Evolutionary conservation across 2,888 invertebrate species (phyloP).

Genomic region (Melinaea menophilus): DNA sequence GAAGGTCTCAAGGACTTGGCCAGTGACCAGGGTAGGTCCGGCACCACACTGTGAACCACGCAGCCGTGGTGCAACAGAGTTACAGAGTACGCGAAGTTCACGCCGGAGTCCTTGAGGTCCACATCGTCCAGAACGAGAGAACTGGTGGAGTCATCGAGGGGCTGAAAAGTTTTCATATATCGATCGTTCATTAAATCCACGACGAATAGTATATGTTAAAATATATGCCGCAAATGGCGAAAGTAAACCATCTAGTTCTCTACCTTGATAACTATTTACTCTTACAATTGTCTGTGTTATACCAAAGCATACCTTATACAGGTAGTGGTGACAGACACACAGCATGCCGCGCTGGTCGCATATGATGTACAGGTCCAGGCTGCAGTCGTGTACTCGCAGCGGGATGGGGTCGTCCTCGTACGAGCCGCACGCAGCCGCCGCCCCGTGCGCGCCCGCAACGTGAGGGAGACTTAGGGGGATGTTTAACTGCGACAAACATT

Average conservation of each 20-base stretch:
- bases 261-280: too few relatives aligned
- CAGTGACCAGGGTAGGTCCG: constrained; percentile 87
- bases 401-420: constrained; percentile 91
- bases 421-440: constrained; percentile 79
- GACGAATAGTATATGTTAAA: too few relatives aligned
- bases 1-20: constrained; percentile 87
- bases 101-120: constrained; percentile 80
- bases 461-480: constrained; percentile 90
- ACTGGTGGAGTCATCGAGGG: constrained; percentile 77
- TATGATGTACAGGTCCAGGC: constrained; percentile 87
- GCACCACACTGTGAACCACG: constrained; percentile 89
- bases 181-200: too few relatives aligned
- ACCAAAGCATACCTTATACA: constrained; percentile 81
- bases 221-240: too few relatives aligned
- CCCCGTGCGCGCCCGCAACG: constrained; percentile 70
- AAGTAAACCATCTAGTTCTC: too few relatives aligned
- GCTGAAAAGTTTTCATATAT: constrained; percentile 49
- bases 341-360: constrained; percentile 86
- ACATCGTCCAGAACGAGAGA: constrained; percentile 73
- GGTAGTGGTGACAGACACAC: constrained; percentile 86
- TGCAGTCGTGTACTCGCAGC: constrained; percentile 87
- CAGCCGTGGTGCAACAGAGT: constrained; percentile 90
- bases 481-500: constrained; percentile 79
- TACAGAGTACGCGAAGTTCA: constrained; percentile 91
- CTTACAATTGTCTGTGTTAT: background rate